Conservation (phyloP, 2,888 invertebrate species). For the Rhaphigaster nebulosa region DNA sequence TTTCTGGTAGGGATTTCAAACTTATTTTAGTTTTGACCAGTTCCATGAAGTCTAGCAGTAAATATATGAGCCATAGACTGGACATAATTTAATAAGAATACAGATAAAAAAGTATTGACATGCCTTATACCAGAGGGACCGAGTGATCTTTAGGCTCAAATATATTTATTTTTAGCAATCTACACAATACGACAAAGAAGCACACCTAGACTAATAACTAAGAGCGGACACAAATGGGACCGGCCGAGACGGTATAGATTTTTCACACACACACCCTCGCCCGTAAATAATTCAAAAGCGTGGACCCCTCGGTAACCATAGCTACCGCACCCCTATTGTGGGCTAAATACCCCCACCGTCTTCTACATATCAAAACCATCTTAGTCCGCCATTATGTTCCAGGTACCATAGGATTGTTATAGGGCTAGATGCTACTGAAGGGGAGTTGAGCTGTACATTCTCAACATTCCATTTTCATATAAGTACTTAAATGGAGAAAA, state of each 20-base stretch:
- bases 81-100: not conserved
- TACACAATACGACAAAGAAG: not conserved
- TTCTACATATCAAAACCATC: conserved; percentile 38
- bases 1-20: no score
- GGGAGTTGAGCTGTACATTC: not conserved
- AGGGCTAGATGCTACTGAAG: not conserved
- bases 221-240: not conserved
- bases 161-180: not conserved
- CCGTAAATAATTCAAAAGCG: conserved; percentile 40
- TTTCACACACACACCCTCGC: conserved; percentile 33
- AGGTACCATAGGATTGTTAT: not conserved
- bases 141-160: not conserved
- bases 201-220: not conserved
- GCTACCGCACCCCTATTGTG: conserved; percentile 22
- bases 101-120: not conserved
- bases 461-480: no score
- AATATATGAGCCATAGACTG: not conserved
- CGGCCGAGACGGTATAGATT: not conserved
- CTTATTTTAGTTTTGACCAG: no score
- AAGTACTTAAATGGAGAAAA: no score
- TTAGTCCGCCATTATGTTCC: not conserved
- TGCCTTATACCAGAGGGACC: no score
- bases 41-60: no score
- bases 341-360: conserved; percentile 40
- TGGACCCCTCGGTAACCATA: conserved; percentile 28